Conservation (phyloP, 2,113 vertebrate genomes). For the human region GRCh38 chr16:29179001-29179500, state of each 20-base stretch:
- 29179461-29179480: background rate
- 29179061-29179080: background rate
- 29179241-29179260: rapidly evolving
- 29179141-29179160: background rate
- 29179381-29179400: background rate
- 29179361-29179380: rapidly evolving
- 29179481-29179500: no score
- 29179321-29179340: background rate
- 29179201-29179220: background rate
- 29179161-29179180: rapidly evolving
- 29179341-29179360: background rate
- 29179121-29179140: background rate
- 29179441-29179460: background rate
- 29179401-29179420: rapidly evolving
- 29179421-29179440: rapidly evolving
- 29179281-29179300: rapidly evolving
- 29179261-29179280: rapidly evolving
- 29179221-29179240: background rate
- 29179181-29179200: rapidly evolving
- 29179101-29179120: background rate
- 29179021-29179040: no score
- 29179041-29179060: no score
- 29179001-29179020: no score
- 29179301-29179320: rapidly evolving
- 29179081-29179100: background rate